A percentile compares a stretch with the other conserved stretches of the same genome.
Conservation (phyloP, 2,888 invertebrate species). For the Diaperis boleti region DNA sequence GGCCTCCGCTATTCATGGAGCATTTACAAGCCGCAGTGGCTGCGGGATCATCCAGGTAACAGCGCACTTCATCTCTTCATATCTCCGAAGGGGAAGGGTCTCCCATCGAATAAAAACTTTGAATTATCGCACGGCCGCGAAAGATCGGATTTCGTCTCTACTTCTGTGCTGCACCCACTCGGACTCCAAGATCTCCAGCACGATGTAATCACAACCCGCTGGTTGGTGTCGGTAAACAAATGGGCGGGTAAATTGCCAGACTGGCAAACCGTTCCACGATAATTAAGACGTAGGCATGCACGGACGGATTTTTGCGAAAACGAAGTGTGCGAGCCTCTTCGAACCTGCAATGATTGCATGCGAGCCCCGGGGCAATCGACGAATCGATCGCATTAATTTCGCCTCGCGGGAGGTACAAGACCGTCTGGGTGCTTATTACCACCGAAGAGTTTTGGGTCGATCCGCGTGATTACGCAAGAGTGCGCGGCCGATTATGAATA, state of each 20-base stretch:
- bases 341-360: background rate
- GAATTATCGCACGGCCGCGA: background rate
- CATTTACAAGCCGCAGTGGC: conserved; percentile 53
- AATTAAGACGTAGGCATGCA: conserved; percentile 63
- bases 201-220: conserved; percentile 46
- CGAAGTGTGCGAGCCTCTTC: background rate
- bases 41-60: conserved; percentile 47
- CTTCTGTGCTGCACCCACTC: no score
- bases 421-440: conserved; percentile 12
- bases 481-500: no score
- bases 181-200: no score
- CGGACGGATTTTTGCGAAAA: conserved; percentile 48
- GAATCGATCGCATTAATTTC: conserved; percentile 23
- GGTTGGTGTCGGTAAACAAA: conserved; percentile 60
- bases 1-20: conserved; percentile 45
- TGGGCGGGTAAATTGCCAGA: conserved; percentile 60
- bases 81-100: no score
- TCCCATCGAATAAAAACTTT: background rate
- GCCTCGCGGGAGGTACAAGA: conserved; percentile 5
- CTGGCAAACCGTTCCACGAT: conserved; percentile 55
- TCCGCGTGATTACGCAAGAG: no score
- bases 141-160: no score
- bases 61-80: no score
- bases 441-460: no score
- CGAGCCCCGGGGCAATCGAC: conserved; percentile 6